Evolutionary conservation across 2,797 vertebrate species (phyloP).

Genomic region (Geotria australis): DNA sequence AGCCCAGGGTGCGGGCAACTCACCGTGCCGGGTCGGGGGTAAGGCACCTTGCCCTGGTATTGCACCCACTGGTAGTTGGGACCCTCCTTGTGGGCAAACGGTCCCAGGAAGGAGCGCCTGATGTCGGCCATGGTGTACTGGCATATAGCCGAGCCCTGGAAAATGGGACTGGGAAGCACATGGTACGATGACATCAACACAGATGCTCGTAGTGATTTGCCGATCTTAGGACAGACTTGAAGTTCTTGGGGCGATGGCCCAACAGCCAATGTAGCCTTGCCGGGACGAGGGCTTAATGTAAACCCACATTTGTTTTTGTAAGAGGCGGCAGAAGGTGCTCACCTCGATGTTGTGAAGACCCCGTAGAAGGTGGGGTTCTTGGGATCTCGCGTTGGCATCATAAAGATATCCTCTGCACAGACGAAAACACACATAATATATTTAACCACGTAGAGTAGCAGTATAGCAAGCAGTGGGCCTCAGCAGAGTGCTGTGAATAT

Average conservation of each 20-base stretch:
- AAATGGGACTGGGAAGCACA: slow-evolving; percentile 29
- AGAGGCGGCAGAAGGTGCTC: slow-evolving; percentile 5
- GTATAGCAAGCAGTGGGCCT: too few species aligned
- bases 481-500: too few species aligned
- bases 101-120: slow-evolving; percentile 77
- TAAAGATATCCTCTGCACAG: slow-evolving; percentile 53
- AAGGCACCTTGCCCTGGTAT: slow-evolving; percentile 79
- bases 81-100: slow-evolving; percentile 91
- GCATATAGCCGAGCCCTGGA: slow-evolving; percentile 72
- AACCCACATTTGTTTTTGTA: too few species aligned
- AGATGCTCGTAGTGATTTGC: too few species aligned
- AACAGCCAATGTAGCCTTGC: too few species aligned
- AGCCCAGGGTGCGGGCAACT: slow-evolving; percentile 3
- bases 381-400: slow-evolving; percentile 55
- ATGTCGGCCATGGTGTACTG: slow-evolving; percentile 86
- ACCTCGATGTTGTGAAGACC: slow-evolving; percentile 82
- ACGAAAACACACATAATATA: slow-evolving; percentile 3
- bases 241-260: too few species aligned
- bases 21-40: slow-evolving; percentile 89
- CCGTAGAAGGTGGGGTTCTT: slow-evolving; percentile 67
- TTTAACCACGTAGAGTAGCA: too few species aligned
- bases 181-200: background rate
- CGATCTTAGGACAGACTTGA: too few species aligned
- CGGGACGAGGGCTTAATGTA: background rate
- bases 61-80: slow-evolving; percentile 89